These are phyloP conservation scores for Eptatretus burgeri DNA, from an alignment of 2,113 vertebrate species.

Conservation along the genomic window DNA sequence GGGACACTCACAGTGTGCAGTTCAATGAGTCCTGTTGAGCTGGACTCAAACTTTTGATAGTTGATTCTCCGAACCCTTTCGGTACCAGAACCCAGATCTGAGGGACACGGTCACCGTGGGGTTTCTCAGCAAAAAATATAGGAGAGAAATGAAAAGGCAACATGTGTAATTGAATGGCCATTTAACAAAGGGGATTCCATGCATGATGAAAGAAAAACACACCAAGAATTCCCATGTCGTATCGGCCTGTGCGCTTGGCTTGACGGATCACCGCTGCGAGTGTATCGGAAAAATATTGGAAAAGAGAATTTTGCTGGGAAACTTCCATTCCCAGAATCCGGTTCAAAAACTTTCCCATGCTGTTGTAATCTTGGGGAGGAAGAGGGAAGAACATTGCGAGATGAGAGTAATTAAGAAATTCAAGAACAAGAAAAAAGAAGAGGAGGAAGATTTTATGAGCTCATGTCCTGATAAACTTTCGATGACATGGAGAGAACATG, in stretches of 20 bases:
- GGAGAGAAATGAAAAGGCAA: neutral
- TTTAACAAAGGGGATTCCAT: neutral
- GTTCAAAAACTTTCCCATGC: slow-evolving; percentile 90
- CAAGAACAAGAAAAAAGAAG: slow-evolving; percentile 1
- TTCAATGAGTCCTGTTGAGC: slow-evolving; percentile 72
- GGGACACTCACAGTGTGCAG: slow-evolving; percentile 44
- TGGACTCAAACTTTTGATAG: slow-evolving; percentile 72
- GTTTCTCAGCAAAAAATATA: neutral
- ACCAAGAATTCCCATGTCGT: slow-evolving; percentile 95
- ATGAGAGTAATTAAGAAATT: neutral
- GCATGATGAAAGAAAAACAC: slow-evolving; percentile 11
- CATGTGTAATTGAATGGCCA: neutral
- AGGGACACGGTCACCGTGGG: too few species aligned
- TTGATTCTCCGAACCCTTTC: slow-evolving; percentile 81
- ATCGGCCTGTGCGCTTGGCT: slow-evolving; percentile 81
- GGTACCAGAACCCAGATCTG: slow-evolving; percentile 80
- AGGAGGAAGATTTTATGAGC: neutral
- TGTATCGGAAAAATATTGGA: slow-evolving; percentile 90
- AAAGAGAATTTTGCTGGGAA: slow-evolving; percentile 76
- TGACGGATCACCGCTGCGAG: slow-evolving; percentile 71
- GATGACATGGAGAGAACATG: too few species aligned
- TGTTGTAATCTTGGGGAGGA: slow-evolving; percentile 62
- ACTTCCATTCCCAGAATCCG: slow-evolving; percentile 92
- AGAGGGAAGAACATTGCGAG: neutral
- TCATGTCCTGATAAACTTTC: neutral